Evolutionary conservation across 2,797 vertebrate genomes (phyloP).

Genomic region (Eulemur rubriventer): DNA sequence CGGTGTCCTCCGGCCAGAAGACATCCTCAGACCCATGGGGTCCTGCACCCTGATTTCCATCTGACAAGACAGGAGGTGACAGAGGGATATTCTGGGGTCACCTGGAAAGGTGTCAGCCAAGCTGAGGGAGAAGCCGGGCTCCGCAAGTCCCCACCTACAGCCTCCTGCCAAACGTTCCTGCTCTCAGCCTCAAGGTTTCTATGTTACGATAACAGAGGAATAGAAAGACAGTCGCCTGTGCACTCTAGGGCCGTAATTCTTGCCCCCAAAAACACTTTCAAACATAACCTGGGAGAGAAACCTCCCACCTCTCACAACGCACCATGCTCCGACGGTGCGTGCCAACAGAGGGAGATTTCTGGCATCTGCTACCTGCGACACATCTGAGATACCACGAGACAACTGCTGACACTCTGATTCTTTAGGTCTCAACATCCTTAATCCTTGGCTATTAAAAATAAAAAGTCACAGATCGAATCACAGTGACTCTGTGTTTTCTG

Average conservation of each 20-base stretch:
- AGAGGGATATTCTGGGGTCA: neutral
- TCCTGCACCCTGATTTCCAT: fast-evolving
- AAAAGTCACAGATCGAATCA: neutral
- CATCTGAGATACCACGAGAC: neutral
- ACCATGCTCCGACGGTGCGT: neutral
- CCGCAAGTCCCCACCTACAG: fast-evolving
- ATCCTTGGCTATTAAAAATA: neutral
- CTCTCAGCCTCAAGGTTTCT: neutral
- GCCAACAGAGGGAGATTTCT: neutral
- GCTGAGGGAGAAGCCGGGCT: neutral
- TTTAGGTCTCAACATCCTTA: neutral
- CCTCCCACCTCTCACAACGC: too few relatives aligned
- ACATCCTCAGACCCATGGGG: neutral
- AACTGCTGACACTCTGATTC: neutral
- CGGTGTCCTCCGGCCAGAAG: fast-evolving
- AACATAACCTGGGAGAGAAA: neutral
- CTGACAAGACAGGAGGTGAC: fast-evolving
- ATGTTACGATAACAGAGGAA: neutral
- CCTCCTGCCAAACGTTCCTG: neutral
- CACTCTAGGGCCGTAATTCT: neutral
- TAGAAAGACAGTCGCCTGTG: neutral
- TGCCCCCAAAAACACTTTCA: neutral
- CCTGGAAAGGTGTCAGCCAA: neutral
- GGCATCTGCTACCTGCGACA: neutral
- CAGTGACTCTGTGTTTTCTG: neutral